phyloP scores from a whole-genome alignment of 2,888 invertebrate species.

The Drosophila glabriapex region DNA sequence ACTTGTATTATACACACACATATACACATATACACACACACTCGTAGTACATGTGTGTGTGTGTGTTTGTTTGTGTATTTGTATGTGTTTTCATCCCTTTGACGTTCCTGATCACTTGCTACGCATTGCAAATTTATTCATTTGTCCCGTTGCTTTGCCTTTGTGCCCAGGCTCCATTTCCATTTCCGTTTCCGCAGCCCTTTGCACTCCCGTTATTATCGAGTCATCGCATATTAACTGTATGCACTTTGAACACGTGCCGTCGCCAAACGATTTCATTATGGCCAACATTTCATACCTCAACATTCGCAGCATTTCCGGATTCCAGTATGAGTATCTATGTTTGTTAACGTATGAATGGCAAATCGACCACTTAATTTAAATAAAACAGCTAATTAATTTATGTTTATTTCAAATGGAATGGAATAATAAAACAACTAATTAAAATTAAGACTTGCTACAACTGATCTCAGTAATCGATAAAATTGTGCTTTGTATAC shows the following conservation, averaged over 20 bases:
- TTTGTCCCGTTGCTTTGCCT: constrained; percentile 44
- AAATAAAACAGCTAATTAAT: not conserved
- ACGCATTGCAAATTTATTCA: constrained; percentile 30
- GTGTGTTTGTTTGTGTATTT: not conserved
- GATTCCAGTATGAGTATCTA: too few relatives aligned
- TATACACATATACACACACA: not conserved
- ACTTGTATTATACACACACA: constrained; percentile 9
- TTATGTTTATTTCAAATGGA: not conserved
- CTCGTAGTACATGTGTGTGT: not conserved
- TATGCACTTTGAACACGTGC: constrained; percentile 9
- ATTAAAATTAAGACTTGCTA: not conserved
- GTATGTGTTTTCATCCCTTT: not conserved
- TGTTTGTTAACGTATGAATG: too few relatives aligned
- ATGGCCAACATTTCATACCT: not conserved
- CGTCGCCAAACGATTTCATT: not conserved
- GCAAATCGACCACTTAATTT: too few relatives aligned
- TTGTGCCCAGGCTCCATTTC: constrained; percentile 39
- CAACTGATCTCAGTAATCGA: not conserved
- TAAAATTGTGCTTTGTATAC: not conserved
- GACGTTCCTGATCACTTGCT: constrained; percentile 11
- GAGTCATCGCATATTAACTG: constrained; percentile 24
- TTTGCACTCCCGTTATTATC: constrained; percentile 26
- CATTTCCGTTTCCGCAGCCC: constrained; percentile 47
- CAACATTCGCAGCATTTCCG: not conserved
- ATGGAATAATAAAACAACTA: not conserved